A percentile compares a stretch with the other conserved stretches of the same genome.
Evolutionary conservation across 2,113 vertebrate genomes (phyloP).

Genomic region (Polyodon spathula): DNA sequence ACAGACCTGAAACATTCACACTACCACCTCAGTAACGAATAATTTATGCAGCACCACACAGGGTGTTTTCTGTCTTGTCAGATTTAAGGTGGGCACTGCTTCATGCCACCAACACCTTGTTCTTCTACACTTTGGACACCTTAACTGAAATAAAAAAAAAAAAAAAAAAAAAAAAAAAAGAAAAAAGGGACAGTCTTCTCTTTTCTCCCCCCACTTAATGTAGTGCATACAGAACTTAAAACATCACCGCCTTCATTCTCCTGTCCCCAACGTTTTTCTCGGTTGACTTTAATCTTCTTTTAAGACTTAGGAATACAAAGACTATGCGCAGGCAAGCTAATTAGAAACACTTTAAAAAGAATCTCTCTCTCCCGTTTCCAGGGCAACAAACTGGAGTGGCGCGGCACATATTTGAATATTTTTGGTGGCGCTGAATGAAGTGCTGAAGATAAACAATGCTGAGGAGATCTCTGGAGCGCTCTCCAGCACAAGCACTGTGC

Average conservation of each 20-base stretch:
- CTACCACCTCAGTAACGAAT: too few relatives aligned
- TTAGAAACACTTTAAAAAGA: conserved; percentile 65
- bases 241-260: conserved; percentile 43
- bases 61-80: too few relatives aligned
- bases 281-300: conserved; percentile 66
- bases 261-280: conserved; percentile 37
- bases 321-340: conserved; percentile 55
- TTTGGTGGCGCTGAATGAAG: conserved; percentile 18
- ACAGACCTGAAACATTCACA: too few relatives aligned
- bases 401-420: conserved; percentile 44
- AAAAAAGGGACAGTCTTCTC: too few relatives aligned
- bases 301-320: conserved; percentile 61
- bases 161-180: conserved; percentile 37
- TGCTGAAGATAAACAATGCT: background rate
- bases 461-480: background rate
- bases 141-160: conserved; percentile 13
- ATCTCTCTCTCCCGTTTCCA: conserved; percentile 60
- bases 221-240: conserved; percentile 12
- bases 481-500: background rate
- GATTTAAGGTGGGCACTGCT: too few relatives aligned
- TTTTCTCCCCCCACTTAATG: too few relatives aligned
- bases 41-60: too few relatives aligned
- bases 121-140: too few relatives aligned
- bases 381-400: conserved; percentile 55
- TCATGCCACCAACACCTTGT: too few relatives aligned